phyloP scores from a whole-genome alignment of 2,888 invertebrate species.

The Callyntrura sp. region DNA sequence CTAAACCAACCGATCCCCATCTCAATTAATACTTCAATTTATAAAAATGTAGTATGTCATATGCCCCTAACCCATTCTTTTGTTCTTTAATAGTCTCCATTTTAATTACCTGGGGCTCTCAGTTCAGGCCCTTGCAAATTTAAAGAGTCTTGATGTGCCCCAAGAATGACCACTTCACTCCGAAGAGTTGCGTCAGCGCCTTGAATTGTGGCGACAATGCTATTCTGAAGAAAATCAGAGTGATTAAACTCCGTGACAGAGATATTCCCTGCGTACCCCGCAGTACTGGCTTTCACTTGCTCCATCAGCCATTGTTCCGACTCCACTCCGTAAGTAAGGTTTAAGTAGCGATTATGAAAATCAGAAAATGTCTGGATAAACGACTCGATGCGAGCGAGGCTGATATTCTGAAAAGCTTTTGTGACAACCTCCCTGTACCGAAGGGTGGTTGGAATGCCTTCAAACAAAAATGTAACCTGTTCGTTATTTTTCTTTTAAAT shows the following conservation, averaged over 20 bases:
- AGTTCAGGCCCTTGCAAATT: not conserved
- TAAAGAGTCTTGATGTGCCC: slow-evolving; percentile 75
- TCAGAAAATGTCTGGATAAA: slow-evolving; percentile 61
- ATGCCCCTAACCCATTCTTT: no score
- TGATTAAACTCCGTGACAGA: slow-evolving; percentile 40
- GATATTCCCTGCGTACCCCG: slow-evolving; percentile 53
- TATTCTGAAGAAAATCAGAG: slow-evolving; percentile 45
- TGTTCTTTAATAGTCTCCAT: no score
- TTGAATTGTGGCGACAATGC: slow-evolving; percentile 70
- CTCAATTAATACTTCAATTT: no score
- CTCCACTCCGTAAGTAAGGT: slow-evolving; percentile 31
- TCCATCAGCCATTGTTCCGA: slow-evolving; percentile 36
- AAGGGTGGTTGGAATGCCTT: slow-evolving; percentile 32
- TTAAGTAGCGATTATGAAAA: slow-evolving; percentile 69
- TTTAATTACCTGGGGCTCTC: slow-evolving; percentile 52
- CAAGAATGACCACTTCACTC: slow-evolving; percentile 67
- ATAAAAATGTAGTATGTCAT: no score
- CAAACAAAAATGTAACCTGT: slow-evolving; percentile 86
- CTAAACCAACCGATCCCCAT: not conserved
- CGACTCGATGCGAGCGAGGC: slow-evolving; percentile 45
- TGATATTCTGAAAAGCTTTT: slow-evolving; percentile 12
- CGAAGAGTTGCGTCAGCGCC: slow-evolving; percentile 61
- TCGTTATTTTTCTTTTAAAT: not conserved
- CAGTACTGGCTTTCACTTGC: not conserved
- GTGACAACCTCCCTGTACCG: slow-evolving; percentile 26